Evolutionary conservation across 2,888 invertebrate genomes (phyloP), one percentile per base, ranked within the genome.

Genomic region (Drosophila ezoana): DNA sequence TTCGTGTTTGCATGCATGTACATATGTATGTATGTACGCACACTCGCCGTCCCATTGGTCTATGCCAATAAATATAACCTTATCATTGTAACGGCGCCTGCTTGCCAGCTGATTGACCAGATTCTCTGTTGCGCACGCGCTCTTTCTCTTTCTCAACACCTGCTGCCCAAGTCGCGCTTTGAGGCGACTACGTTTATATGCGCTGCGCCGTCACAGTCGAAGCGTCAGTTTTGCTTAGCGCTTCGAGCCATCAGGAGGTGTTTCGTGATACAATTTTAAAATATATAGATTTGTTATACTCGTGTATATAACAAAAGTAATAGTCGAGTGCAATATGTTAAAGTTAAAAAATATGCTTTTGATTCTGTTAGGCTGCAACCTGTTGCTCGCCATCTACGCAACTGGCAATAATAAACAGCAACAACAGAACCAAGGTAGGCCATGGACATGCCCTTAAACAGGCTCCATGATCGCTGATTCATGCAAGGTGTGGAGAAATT

Each of bases 201-300:
- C 74, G 79, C 76, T 71, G 76, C 71, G 79, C 77, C 51, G 63
- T 57, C 79, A 81, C 76, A 57, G 72, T 66, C 67, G 53, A 73
- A 72, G 59, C 83, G 79, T 86, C 89, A 90, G 90, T 91, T 87
- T 74, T 57, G 72, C 72, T 78, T 81, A 76, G 70, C 76, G 72
- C 87, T 65, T 74, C 58, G 72, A 80, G 62, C 44, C 68, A 69
- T 63, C 68, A 33, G 57, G 80, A 80, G 72, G 71, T 65, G 64
- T 62, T 16, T 38, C 48, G 60, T 48, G 67, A 43, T 63, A 35
- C 33, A 13, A 18, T 18, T 18, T 18, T 18, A 18, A 18, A 18
- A 40, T 47, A 44, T 32, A 35, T n/a, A 18, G 13, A 44, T 28
- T 16, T 16, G 20, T 40, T 57, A 14, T 57, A 28, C 14, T 64